Base-by-base conservation (phyloP, 2,797 vertebrate species). In the Florisuga fusca region DNA sequence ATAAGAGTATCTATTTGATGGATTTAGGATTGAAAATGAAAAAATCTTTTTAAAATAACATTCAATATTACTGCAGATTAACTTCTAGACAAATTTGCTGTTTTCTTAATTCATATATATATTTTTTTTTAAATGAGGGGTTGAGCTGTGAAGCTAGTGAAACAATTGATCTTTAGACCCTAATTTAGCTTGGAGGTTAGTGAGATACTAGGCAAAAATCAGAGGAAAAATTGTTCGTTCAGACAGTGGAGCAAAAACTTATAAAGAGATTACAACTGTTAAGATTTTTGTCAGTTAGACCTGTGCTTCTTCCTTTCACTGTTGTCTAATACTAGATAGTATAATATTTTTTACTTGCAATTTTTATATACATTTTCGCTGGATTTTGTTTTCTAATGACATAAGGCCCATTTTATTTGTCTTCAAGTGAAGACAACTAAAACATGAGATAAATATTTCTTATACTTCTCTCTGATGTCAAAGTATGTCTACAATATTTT, bases 181-280 rank as follows among this genome's bases (percentile, higher is more conserved):
- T 83, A 72, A 50, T 6, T 69, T 55, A 46, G 3, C 41, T 51
- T 87, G 15, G 9, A 63, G 31, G 18, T 63, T 63, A 61, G 20
- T 61, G 73, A 75, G 20, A 46, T 27, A 26, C 11, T 36, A 77
- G 26, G 9, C 26, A 61, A 84, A 84, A 45, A 67, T 71, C 58
- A 90, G n/a, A 74, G 57, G 53, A 57, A 87, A 53, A 50, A 19
- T 13, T 71, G 22, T 90, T 66, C 41, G 48, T 90, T 87, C 62
- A 84, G 75, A 76, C 4, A n/a, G 15, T 55, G 21, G 4, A 16
- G 66, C 14, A 72, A 87, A 88, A 57, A 8, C 3, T 63, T 85
- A n/a, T 71, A 64, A 68, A 63, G 54, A 84, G 86, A 78, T 66
- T 76, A 22, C 12, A 46, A 50, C 36, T 79, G 10, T 53, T 15